Percentiles rank a stretch among this genome's conserved stretches.
These are phyloP conservation scores for Dryococelus australis DNA, from an alignment of 2,888 invertebrate species.

Conservation along the genomic window DNA sequence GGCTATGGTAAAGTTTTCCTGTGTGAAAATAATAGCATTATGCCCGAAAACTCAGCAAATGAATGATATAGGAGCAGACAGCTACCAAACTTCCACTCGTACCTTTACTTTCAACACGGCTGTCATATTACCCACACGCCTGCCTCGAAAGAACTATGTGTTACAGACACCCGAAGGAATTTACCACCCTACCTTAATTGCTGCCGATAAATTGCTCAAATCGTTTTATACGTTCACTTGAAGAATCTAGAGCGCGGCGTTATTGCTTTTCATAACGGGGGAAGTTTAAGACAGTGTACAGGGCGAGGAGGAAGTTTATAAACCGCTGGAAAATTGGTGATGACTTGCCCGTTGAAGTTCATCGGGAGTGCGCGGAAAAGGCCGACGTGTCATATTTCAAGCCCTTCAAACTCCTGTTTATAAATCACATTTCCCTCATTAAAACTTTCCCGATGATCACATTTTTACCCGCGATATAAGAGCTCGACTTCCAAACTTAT, in stretches of 20 bases:
- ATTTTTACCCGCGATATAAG: background rate
- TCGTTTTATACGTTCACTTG: background rate
- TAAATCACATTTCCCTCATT: slow-evolving; percentile 11
- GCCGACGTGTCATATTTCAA: background rate
- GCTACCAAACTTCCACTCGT: too few species aligned
- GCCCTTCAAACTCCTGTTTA: slow-evolving; percentile 16
- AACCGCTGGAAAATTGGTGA: background rate
- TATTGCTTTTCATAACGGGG: background rate
- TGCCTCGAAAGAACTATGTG: background rate
- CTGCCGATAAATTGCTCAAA: background rate
- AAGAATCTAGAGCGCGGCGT: background rate
- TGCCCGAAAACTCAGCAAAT: too few species aligned
- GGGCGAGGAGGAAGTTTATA: background rate
- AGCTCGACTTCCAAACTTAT: slow-evolving; percentile 4
- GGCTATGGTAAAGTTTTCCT: too few species aligned
- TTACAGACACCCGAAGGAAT: background rate
- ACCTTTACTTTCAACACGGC: too few species aligned
- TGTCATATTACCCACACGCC: background rate
- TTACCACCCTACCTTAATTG: background rate
- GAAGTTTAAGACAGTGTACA: background rate
- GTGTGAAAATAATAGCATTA: too few species aligned
- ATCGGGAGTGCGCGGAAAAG: background rate
- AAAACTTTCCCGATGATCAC: slow-evolving; percentile 4
- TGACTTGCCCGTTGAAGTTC: background rate
- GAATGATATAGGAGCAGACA: too few species aligned